These are phyloP conservation scores for Lophochroa leadbeateri DNA, from an alignment of 2,113 vertebrate species.

Conservation along the genomic window DNA sequence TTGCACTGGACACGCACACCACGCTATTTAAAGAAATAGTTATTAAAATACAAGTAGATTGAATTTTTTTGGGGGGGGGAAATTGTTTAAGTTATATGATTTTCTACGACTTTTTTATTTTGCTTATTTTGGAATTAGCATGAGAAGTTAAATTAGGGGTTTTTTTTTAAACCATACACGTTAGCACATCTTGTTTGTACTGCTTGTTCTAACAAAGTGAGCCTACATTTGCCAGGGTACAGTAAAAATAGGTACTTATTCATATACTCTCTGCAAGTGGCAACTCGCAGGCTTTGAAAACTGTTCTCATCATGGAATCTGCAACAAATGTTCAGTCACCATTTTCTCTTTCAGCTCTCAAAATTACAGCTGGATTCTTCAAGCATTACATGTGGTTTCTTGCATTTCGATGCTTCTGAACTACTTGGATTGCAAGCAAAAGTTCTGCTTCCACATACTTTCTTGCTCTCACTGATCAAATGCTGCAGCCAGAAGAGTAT, in stretches of 20 bases:
- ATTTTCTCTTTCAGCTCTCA: conserved; percentile 10
- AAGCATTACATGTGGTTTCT: conserved; percentile 1
- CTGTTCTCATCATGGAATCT: background rate
- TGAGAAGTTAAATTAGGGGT: background rate
- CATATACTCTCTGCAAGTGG: background rate
- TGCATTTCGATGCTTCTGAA: conserved; percentile 50
- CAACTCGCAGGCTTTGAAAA: background rate
- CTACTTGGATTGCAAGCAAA: conserved; percentile 25
- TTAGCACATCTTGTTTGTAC: background rate
- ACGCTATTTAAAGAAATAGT: conserved; percentile 2
- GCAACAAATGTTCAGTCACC: background rate
- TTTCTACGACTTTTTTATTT: background rate
- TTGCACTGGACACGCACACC: background rate
- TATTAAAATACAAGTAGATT: conserved; percentile 12
- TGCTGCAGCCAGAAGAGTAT: background rate
- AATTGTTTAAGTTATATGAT: background rate
- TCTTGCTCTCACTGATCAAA: background rate
- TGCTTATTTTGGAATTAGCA: background rate
- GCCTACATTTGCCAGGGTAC: background rate
- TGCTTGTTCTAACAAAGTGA: background rate
- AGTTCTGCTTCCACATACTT: conserved; percentile 11
- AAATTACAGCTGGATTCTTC: conserved; percentile 32
- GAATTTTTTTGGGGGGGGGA: background rate
- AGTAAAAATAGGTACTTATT: background rate
- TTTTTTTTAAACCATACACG: background rate